Base-by-base conservation (phyloP, 23 tunicate species). In the Trididemnum nubilum region DNA sequence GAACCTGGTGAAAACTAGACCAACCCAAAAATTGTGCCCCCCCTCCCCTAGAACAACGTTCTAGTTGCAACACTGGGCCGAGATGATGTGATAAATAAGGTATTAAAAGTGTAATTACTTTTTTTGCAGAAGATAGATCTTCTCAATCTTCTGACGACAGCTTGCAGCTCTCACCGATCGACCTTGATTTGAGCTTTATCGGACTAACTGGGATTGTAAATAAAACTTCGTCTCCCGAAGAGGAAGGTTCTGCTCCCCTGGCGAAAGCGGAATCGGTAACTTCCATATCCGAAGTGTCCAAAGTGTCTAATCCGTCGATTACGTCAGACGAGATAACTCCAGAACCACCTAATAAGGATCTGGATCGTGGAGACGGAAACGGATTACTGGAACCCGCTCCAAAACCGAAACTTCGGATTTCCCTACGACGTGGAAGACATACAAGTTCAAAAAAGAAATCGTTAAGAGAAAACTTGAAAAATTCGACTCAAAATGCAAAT, bases 111-210 rank as follows among this genome's bases (percentile, higher is more conserved):
- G n/a, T n/a, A n/a, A n/a, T 44, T 9, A 44, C 26, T 21, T 61
- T 61, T 61, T 61, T 61, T 61, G 25, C 26, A 61, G 67, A 24
- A 22, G 67, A n/a, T 12, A 22, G 67, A 9, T 67, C 74, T 12
- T 85, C 33, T 37, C 78, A 7, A 9, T 39, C 78, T 2, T 75
- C 83, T 23, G 82, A 82, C 23, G 96, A 90, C 35, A 83, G 86
- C 21, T 71, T 78, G 27, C 65, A 87, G 23, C 64, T 84, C 0
- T 90, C 96, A 0, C 96, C 96, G 0, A 73, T 90, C 63, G 94
- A 89, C 51, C 58, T 89, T 21, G 80, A 85, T 19, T 40, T 90
- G 18, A 64, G 59, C 27, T 33, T 90, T 37, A 85, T 84, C 33
- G 81, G 81, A 34, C 25, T 88, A 23, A 44, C 92, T 23, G 29